These are phyloP conservation scores for Pelmatolapia mariae DNA, from an alignment of 2,113 vertebrate genomes.

Conservation along the genomic window DNA sequence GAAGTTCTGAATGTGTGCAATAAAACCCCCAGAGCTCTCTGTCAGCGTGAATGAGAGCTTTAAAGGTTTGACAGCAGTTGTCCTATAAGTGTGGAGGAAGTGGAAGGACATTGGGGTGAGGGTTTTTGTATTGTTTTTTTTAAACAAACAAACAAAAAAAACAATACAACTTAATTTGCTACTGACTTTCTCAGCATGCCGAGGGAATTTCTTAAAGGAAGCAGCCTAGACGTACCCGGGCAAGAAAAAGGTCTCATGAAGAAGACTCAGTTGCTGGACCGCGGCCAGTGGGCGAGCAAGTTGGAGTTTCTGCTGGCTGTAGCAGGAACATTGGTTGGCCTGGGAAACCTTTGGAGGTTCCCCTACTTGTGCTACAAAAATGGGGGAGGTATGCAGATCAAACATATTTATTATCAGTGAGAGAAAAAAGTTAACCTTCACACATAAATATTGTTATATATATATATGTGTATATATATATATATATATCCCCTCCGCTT, in stretches of 20 bases:
- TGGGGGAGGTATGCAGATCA: slow-evolving; percentile 52
- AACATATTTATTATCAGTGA: background rate
- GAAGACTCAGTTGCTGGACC: slow-evolving; percentile 52
- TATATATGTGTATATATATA: background rate
- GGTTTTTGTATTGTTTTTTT: background rate
- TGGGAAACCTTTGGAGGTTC: slow-evolving; percentile 66
- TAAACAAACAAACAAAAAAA: background rate
- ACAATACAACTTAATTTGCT: background rate
- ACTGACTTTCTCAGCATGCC: background rate
- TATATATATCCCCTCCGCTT: background rate
- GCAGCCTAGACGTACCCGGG: background rate
- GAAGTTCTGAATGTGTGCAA: slow-evolving; percentile 3
- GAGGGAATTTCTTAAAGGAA: slow-evolving; percentile 34
- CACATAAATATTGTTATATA: background rate
- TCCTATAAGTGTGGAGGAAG: background rate
- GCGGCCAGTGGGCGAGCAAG: slow-evolving; percentile 60
- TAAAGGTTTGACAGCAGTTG: background rate
- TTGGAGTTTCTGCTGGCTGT: slow-evolving; percentile 61
- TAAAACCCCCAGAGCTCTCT: background rate
- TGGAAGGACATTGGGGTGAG: background rate
- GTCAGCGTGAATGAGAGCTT: background rate
- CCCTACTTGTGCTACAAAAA: slow-evolving; percentile 68
- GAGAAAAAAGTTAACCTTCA: background rate
- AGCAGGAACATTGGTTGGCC: slow-evolving; percentile 56
- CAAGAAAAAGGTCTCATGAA: slow-evolving; percentile 24